Evolutionary conservation across 2,113 vertebrate species (phyloP), one percentile per base, ranked within the genome.

Genomic region (Megaleporinus macrocephalus): DNA sequence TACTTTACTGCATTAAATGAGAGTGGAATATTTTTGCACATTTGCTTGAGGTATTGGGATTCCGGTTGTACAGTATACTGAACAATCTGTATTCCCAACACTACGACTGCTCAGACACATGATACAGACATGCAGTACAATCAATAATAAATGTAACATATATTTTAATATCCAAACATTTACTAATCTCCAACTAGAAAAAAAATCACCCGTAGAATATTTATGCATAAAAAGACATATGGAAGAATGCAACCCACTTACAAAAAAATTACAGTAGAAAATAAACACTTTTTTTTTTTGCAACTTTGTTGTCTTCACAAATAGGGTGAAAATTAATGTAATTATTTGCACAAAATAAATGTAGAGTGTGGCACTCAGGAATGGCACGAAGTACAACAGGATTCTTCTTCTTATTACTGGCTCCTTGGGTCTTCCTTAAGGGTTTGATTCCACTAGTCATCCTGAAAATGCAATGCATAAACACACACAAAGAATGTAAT

Each of bases 391-490:
- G 79, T 73, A 61, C 30, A 82, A 61, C 70, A 73, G 63, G 53
- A 73, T 44, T 55, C 18, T 66, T 27, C 72, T 61, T 26, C 77
- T 77, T 75, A 75, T 80, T 88, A 84, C 80, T 86, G 88, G 84
- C 87, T 88, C 86, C 83, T 15, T 33, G 81, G 81, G 29, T 78
- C 47, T 44, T 84, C 55, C 71, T 16, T n/a, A 49, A 78, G 71
- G 69, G 20, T 29, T 72, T 11, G 55, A 78, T 24, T 27, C 49
- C 69, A 81, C 81, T 92, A 95, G 84, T 95, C 94, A 69, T 94
- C 93, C 93, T 95, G 89, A 69, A 90, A 20, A 9, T 86, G 11
- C 87, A 9, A 80, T n/a, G 41, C 71, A 72, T 0, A 75, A 68
- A 84, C 18, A 80, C 36, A 74, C 59, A 78, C 53, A 73, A 33